These are phyloP conservation scores for Epinotia demarniana DNA, from an alignment of 2,888 invertebrate genomes.

Conservation along the genomic window DNA sequence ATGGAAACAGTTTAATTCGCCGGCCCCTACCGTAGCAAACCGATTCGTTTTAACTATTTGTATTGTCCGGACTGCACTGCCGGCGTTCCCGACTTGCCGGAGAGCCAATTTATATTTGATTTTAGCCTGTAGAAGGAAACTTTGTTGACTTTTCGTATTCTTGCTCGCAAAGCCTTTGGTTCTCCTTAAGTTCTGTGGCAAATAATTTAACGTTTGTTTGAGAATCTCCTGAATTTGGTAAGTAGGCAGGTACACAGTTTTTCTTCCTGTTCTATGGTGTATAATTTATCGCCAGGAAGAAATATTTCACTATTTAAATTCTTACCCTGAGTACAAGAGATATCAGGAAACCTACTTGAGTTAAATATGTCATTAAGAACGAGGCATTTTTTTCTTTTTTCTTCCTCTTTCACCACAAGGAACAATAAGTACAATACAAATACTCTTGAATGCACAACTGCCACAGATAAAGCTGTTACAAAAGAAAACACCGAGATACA, in stretches of 20 bases:
- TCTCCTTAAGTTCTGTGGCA: constrained; percentile 20
- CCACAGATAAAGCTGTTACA: no score
- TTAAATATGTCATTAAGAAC: no score
- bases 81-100: constrained; percentile 26
- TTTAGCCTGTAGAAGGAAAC: constrained; percentile 22
- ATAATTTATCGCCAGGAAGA: not conserved
- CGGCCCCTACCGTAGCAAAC: not conserved
- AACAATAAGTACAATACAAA: no score
- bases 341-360: no score
- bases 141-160: constrained; percentile 40
- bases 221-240: constrained; percentile 1
- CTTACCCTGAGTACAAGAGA: no score
- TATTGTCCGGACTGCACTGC: constrained; percentile 16
- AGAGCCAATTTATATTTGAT: constrained; percentile 38
- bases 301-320: not conserved
- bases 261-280: not conserved
- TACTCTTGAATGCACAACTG: no score
- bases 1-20: constrained; percentile 5
- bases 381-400: no score
- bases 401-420: no score
- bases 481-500: no score
- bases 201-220: constrained; percentile 29
- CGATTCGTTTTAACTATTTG: constrained; percentile 33
- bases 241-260: not conserved
- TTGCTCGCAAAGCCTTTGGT: constrained; percentile 21